phyloP scores from a whole-genome alignment of 2,888 invertebrate genomes.

The Chromoteleia sp. region DNA sequence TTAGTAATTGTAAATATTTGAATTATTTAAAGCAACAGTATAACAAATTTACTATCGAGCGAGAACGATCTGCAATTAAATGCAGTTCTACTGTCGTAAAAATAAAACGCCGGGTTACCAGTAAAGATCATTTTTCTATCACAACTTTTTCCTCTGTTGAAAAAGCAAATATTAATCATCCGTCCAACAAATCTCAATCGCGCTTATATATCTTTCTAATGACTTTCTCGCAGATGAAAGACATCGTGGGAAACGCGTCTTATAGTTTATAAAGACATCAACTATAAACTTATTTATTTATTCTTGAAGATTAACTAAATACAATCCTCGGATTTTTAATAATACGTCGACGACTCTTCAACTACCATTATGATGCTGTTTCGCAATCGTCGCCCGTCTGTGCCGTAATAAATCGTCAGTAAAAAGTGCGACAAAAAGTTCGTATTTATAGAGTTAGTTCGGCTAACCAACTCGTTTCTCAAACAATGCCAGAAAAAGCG shows the following conservation, averaged over 20 bases:
- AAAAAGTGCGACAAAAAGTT: slow-evolving; percentile 11
- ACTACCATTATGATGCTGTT: slow-evolving; percentile 14
- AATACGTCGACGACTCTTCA: slow-evolving; percentile 22
- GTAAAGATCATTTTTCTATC: slow-evolving; percentile 2
- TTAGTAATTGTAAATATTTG: background rate
- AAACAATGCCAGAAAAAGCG: slow-evolving; percentile 33
- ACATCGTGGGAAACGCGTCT: slow-evolving; percentile 49
- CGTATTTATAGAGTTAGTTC: slow-evolving; percentile 31
- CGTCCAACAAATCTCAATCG: slow-evolving; percentile 26
- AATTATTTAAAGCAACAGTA: background rate
- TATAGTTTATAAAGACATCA: slow-evolving; percentile 36
- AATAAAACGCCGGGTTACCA: background rate
- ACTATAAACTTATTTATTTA: slow-evolving; percentile 42
- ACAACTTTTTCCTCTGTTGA: background rate
- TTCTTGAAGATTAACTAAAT: slow-evolving; percentile 34
- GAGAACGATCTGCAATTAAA: background rate
- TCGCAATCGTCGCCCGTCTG: slow-evolving; percentile 21
- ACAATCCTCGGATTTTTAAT: slow-evolving; percentile 35
- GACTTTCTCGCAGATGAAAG: slow-evolving; percentile 25
- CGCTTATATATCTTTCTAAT: slow-evolving; percentile 31
- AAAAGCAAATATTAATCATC: slow-evolving; percentile 45
- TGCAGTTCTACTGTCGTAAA: background rate
- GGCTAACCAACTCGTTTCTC: slow-evolving; percentile 9
- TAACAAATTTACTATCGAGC: background rate
- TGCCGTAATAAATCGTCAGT: slow-evolving; percentile 22